Evolutionary conservation across 2,113 vertebrate genomes (phyloP).

Genomic region (Dasyornis broadbenti): DNA sequence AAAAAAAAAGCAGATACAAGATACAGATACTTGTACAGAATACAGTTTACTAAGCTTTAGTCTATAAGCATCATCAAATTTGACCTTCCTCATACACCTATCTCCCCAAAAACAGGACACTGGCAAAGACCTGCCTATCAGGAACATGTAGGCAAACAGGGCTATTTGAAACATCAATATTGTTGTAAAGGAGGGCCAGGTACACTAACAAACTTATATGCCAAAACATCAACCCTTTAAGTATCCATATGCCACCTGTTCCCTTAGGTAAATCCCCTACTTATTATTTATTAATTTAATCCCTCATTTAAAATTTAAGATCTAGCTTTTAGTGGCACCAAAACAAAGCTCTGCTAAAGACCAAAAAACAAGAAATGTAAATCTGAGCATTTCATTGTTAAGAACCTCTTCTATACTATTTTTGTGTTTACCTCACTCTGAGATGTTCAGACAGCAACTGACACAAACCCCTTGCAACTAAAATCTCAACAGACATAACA

Average conservation of each 20-base stretch:
- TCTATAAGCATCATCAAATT: background rate
- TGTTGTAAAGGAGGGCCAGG: background rate
- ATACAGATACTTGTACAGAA: background rate
- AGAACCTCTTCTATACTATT: background rate
- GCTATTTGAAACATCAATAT: background rate
- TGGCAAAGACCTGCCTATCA: background rate
- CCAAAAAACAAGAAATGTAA: background rate
- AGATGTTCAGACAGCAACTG: background rate
- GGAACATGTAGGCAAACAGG: background rate
- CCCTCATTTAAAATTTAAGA: background rate
- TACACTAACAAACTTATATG: background rate
- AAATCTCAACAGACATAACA: background rate
- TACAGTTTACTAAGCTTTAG: background rate
- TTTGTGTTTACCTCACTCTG: background rate
- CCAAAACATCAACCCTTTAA: background rate
- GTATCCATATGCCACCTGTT: background rate
- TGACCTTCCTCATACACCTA: background rate
- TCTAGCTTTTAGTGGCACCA: background rate
- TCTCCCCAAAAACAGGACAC: background rate
- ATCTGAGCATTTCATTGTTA: background rate
- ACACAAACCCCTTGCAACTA: background rate
- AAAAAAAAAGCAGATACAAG: background rate
- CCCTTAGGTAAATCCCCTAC: background rate
- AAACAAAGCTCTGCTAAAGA: background rate
- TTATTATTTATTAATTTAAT: background rate